Conservation (phyloP, 2,888 invertebrate species). For the Caenorhabditis auriculariae region DNA sequence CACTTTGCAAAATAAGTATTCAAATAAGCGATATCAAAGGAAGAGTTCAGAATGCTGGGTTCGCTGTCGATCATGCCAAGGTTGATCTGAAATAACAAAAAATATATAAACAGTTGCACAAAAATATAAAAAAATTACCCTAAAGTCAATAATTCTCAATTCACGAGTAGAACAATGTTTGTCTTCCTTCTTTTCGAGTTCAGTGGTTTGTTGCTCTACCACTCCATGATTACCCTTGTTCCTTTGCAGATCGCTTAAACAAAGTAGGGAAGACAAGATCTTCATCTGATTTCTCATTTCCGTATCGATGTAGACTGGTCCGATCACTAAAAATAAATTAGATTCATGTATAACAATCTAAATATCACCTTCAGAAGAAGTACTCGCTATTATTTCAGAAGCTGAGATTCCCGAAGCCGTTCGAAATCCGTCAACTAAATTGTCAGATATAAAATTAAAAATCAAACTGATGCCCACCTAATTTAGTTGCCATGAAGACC, state of each 20-base stretch:
- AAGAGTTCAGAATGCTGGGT: conserved; percentile 15
- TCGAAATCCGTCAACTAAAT: conserved; percentile 15
- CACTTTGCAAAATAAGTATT: conserved; percentile 12
- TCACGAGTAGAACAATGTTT: conserved; percentile 12
- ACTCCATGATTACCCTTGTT: conserved; percentile 17
- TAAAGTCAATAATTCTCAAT: conserved; percentile 17
- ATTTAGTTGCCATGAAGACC: conserved; percentile 17
- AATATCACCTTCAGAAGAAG: conserved; percentile 19
- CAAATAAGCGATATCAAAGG: conserved; percentile 14
- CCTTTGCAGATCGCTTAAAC: conserved; percentile 13
- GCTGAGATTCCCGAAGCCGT: conserved; percentile 20
- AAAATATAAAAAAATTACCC: conserved; percentile 18
- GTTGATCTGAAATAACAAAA: conserved; percentile 24
- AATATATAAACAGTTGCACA: conserved; percentile 18
- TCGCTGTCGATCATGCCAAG: conserved; percentile 18
- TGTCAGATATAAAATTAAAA: conserved; percentile 18
- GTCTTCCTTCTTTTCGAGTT: conserved; percentile 16
- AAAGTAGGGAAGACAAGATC: conserved; percentile 12
- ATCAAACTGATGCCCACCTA: conserved; percentile 19
- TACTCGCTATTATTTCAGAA: conserved; percentile 11
- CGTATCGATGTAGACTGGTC: conserved; percentile 14
- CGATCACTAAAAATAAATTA: conserved; percentile 12
- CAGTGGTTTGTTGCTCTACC: conserved; percentile 13
- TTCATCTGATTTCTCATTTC: conserved; percentile 19
- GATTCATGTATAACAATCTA: conserved; percentile 21